Evolutionary conservation across 2,797 vertebrate genomes (phyloP).

Genomic region (Sylvia borin): DNA sequence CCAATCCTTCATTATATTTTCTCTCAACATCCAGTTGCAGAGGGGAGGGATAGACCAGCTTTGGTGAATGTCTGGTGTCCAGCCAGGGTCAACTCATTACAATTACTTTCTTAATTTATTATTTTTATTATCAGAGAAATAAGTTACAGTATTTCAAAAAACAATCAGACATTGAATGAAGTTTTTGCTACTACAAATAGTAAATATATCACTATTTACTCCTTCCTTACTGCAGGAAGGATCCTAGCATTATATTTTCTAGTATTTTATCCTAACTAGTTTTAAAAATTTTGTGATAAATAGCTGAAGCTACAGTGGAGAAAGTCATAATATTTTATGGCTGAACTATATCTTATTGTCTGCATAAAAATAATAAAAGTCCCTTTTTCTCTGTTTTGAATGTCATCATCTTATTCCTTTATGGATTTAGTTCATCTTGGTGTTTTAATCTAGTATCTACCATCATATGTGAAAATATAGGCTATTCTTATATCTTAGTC

Average conservation of each 20-base stretch:
- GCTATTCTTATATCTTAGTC: not conserved
- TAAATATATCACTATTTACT: not conserved
- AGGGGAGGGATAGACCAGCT: not conserved
- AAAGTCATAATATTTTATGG: conserved; percentile 14
- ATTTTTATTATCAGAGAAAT: not conserved
- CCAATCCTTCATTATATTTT: not conserved
- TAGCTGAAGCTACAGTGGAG: not conserved
- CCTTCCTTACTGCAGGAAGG: not conserved
- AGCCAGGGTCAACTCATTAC: not conserved
- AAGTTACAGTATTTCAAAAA: not conserved
- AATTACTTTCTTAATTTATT: not conserved
- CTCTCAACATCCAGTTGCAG: not conserved
- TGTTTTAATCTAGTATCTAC: not conserved
- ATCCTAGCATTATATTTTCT: not conserved
- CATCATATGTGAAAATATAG: not conserved
- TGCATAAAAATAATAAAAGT: conserved; percentile 20
- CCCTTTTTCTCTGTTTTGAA: not conserved
- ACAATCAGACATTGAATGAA: not conserved
- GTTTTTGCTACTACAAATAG: not conserved
- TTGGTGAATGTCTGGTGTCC: not conserved
- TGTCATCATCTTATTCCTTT: not conserved
- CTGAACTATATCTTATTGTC: conserved; percentile 5
- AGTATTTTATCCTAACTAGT: not conserved
- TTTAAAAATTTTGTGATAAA: conserved; percentile 25
- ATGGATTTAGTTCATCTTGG: not conserved